Base-by-base conservation (phyloP, 1,140 invertebrate genomes). In the Microplitis demolitor region DNA sequence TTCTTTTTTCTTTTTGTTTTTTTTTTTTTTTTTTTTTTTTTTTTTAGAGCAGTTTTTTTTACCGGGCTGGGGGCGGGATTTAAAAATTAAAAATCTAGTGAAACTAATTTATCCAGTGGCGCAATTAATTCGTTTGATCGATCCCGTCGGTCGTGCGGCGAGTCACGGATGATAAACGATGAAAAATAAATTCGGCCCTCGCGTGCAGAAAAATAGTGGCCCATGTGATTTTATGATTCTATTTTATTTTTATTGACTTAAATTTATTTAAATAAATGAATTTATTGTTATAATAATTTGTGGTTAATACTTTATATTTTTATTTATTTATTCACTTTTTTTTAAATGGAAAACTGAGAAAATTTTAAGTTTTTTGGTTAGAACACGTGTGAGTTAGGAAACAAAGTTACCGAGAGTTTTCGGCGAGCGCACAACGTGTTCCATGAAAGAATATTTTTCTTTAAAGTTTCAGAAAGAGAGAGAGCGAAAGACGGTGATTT, bases 311-410 rank as follows among this genome's bases (percentile, higher is more conserved):
- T 24, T 24, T 34, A 11, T 51, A 4, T 53, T 62, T 62, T 50
- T 13, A 34, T 62, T 62, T 37, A 37, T 11, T 62, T 8, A 62
- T 37, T 9, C 16, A 37, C 45, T 11, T 24, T 54, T 33, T 70
- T 70, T 71, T 63, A 56, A 56, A 11, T n/a, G 16, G 34, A 6
- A 24, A 24, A 24, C 24, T 24, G 24, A 24, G 24, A 2, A 24
- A 24, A 24, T 24, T 24, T 24, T 24, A 24, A 24, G 2, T 24
- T 24, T 24, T 24, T 24, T 24, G 24, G 24, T 9, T 67, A 8
- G 73, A 75, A 76, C 82, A 83, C 81, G 81, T 82, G 83, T 77
- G 78, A n/a, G n/a, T 83, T 84, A 76, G 74, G 79, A 76, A 83
- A 82, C 81, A 83, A 84, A 85, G 78, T 83, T 82, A 72, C 69